phyloP scores from a whole-genome alignment of 2,113 vertebrate species.

The Furnarius figulus region DNA sequence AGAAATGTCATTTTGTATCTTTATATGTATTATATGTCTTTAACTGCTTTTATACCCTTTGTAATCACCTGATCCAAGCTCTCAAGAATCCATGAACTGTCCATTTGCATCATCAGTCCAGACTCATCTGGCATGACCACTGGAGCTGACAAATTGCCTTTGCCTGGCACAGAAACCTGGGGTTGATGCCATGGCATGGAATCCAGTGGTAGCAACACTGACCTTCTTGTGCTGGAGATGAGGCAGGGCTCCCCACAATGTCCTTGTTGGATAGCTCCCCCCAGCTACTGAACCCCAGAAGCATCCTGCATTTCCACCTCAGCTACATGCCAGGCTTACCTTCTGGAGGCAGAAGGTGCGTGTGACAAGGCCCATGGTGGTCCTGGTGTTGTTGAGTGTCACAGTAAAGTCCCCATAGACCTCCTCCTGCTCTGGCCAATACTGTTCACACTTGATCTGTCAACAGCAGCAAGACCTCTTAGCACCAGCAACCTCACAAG shows the following conservation, averaged over 20 bases:
- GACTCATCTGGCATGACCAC: not conserved
- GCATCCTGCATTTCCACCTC: not conserved
- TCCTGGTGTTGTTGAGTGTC: conserved; percentile 14
- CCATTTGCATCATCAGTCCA: not conserved
- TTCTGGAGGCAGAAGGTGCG: conserved; percentile 55
- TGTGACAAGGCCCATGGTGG: not conserved
- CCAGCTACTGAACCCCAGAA: not conserved
- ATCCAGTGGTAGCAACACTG: rapidly evolving
- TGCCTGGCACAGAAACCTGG: not conserved
- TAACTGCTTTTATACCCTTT: not conserved
- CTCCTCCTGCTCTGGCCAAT: conserved; percentile 59
- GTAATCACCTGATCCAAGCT: not conserved
- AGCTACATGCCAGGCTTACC: not conserved
- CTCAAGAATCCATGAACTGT: not conserved
- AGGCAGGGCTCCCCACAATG: rapidly evolving
- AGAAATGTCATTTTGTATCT: not conserved
- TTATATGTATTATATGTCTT: not conserved
- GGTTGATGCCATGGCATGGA: not conserved
- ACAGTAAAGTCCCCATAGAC: conserved; percentile 34
- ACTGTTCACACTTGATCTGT: conserved; percentile 65
- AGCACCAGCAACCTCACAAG: not conserved
- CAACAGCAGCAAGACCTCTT: not conserved
- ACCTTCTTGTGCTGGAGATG: not conserved
- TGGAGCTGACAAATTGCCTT: not conserved
- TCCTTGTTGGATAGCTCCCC: not conserved